Evolutionary conservation across 2,888 invertebrate species (phyloP), one percentile per base, ranked within the genome.

Genomic region (Seladonia tumulorum): DNA sequence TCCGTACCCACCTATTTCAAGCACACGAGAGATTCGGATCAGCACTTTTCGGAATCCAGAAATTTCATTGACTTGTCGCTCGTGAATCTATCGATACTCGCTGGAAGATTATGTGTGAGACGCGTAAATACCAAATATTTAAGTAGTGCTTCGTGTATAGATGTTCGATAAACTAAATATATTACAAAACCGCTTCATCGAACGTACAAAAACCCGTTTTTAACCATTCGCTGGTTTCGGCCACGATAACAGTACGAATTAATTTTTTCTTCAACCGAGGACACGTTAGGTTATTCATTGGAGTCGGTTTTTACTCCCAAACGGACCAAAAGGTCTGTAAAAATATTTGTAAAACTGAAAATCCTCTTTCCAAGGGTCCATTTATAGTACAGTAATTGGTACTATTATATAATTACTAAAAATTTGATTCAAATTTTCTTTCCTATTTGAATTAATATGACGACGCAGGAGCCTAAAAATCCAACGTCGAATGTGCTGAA

Each of bases 41-140:
- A 57, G n/a, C 57, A n/a, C n/a, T 57, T n/a, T 57, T 57, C 1
- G 10, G 10, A 12, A n/a, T 10, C 57, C 4, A 57, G n/a, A 57
- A 57, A 57, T 57, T 57, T 57, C 57, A 57, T 57, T 57, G 57
- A 57, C 57, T 57, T n/a, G n/a, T 57, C 57, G n/a, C 10, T 57
- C 10, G 53, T 0, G 22, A 57, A 57, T 57, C 4, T 57, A n/a
- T 3, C 53, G 53, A 57, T 57, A 57, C 53, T 57, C n/a, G 8
- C 10, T 57, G 22, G 8, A 49, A 49, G 22, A 49, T 49, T 49
- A 22, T 2, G n/a, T n/a, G n/a, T n/a, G 22, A 49, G 53, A 22
- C 53, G 53, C 22, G 53, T 10, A 10, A 53, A 53, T 53, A n/a
- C 22, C 22, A 53, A 57, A n/a, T 57, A 57, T 57, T 12, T n/a